These are phyloP conservation scores for Apis dorsata DNA, from an alignment of 1,140 invertebrate genomes.

Conservation along the genomic window DNA sequence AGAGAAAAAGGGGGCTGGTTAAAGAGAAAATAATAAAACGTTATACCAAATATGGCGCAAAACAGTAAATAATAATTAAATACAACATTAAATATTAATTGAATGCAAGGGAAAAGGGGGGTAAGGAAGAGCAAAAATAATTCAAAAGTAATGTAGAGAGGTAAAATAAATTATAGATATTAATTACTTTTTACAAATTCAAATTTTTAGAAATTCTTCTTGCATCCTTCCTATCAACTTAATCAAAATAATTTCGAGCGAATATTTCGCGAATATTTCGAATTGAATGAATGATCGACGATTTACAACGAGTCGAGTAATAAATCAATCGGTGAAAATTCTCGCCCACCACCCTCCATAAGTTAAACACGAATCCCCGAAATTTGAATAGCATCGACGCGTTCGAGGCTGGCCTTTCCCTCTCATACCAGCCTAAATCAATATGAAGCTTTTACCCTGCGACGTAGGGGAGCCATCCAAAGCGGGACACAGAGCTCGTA, in stretches of 20 bases:
- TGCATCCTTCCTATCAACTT: background rate
- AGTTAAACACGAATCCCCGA: constrained; percentile 46
- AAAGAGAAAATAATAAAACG: too few relatives aligned
- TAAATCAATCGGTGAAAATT: constrained; percentile 20
- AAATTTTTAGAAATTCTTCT: too few relatives aligned
- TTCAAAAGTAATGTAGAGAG: too few relatives aligned
- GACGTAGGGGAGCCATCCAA: constrained; percentile 26
- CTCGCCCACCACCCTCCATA: background rate
- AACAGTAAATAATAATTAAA: too few relatives aligned
- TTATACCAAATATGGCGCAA: too few relatives aligned
- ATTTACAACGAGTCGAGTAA: background rate
- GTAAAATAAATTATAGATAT: too few relatives aligned
- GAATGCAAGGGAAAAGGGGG: too few relatives aligned
- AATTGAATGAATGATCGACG: constrained; percentile 9
- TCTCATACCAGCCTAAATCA: constrained; percentile 48
- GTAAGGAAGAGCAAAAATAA: too few relatives aligned
- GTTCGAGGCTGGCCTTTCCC: constrained; percentile 36
- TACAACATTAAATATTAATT: too few relatives aligned
- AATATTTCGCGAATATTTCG: background rate
- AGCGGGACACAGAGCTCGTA: constrained; percentile 15
- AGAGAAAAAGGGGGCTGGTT: too few relatives aligned
- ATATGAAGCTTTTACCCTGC: constrained; percentile 48
- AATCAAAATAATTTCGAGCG: background rate
- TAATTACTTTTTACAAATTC: too few relatives aligned
- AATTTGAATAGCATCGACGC: constrained; percentile 53